phyloP scores from a whole-genome alignment of 2,888 invertebrate species.

The Melanargia galathea region DNA sequence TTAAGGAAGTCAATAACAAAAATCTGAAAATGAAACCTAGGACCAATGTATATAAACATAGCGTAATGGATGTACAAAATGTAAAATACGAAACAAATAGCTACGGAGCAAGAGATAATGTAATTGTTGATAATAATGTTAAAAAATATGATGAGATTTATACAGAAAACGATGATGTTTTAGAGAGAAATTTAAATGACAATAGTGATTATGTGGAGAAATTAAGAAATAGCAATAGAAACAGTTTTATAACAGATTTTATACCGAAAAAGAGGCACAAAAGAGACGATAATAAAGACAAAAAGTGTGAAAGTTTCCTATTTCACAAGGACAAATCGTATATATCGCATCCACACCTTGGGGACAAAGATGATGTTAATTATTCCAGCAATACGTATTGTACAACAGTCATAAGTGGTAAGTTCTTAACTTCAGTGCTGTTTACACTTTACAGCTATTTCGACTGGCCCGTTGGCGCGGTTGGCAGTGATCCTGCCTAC shows the following conservation, averaged over 20 bases:
- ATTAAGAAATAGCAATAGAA: conserved; percentile 33
- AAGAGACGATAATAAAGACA: conserved; percentile 51
- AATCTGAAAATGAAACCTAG: conserved; percentile 45
- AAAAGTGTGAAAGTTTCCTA: conserved; percentile 54
- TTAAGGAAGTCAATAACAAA: conserved; percentile 46
- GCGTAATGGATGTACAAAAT: conserved; percentile 37
- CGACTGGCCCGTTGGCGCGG: too few relatives aligned
- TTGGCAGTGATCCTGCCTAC: too few relatives aligned
- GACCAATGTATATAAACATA: conserved; percentile 50
- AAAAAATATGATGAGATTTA: conserved; percentile 48
- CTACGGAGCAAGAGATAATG: conserved; percentile 35
- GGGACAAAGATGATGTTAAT: conserved; percentile 47
- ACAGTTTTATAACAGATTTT: conserved; percentile 35
- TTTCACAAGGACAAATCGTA: conserved; percentile 43
- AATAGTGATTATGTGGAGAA: conserved; percentile 48
- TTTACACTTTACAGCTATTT: too few relatives aligned
- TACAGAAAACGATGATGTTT: conserved; percentile 46
- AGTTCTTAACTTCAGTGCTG: conserved; percentile 39
- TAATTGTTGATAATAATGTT: conserved; percentile 38
- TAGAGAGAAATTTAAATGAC: conserved; percentile 46
- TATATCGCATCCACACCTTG: conserved; percentile 60
- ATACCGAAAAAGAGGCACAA: conserved; percentile 49
- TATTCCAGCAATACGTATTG: conserved; percentile 65
- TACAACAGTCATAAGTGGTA: conserved; percentile 63
- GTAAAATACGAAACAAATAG: conserved; percentile 38